A percentile compares a stretch with the other conserved stretches of the same genome.
Evolutionary conservation across 2,888 invertebrate species (phyloP).

Genomic region (Troides helena): DNA sequence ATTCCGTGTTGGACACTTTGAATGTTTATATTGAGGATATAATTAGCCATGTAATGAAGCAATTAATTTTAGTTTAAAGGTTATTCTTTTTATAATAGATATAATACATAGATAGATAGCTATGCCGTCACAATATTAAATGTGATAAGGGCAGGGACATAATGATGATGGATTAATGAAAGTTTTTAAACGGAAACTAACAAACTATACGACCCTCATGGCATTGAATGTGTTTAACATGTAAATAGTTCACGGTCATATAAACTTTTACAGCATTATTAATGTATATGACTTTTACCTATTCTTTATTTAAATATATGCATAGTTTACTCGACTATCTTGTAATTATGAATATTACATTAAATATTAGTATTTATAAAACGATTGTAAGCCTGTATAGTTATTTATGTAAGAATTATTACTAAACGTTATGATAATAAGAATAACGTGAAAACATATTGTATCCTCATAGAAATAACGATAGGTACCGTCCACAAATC

Average conservation of each 20-base stretch:
- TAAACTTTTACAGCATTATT: background rate
- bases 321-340: no score
- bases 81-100: no score
- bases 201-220: no score
- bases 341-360: background rate
- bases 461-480: background rate
- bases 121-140: no score
- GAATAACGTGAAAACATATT: background rate
- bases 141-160: no score
- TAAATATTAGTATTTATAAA: background rate
- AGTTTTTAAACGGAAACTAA: no score
- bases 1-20: background rate
- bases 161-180: no score
- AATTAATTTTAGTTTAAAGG: no score
- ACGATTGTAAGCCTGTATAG: no score
- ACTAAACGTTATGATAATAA: background rate
- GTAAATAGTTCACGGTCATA: background rate
- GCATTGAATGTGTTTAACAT: background rate
- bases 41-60: background rate
- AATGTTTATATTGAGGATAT: background rate
- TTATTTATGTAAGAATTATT: background rate
- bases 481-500: constrained; percentile 3
- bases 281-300: background rate
- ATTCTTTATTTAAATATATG: no score
- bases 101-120: no score